Base-by-base conservation (phyloP, 2,797 vertebrate species). In the Tenualosa thibaudeaui region DNA sequence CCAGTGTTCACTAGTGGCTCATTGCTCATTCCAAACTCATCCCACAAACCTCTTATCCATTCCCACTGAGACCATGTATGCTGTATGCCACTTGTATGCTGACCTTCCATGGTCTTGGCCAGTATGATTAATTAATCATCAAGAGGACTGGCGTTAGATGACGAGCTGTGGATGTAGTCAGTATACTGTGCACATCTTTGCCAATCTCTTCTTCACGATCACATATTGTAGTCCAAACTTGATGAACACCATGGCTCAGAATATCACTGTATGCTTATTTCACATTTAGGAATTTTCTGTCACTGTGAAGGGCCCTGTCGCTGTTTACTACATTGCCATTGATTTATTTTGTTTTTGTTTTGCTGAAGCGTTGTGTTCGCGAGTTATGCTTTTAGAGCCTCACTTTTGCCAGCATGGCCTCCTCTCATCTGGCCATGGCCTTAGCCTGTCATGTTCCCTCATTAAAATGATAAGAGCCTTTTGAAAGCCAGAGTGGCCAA, bases 81-180 rank as follows among this genome's bases (percentile, higher is more conserved):
- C n/a, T n/a, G n/a, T n/a, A n/a, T n/a, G n/a, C n/a, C n/a, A 6
- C 26, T 37, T 15, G 65, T 37, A 15, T 15, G 65, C 26, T 81
- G 81, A 62, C 31, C 81, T 87, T 78, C 71, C 37, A 81, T 83
- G 58, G 53, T 81, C 53, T 71, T 37, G 24, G 75, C 71, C 75
- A 71, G 83, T 58, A 51, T 68, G 49, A 71, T 68, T 56, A 43
- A 81, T 83, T 81, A 82, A 85, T 37, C 46, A 83, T 26, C 22
- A 15, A 12, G 65, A 71, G 12, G 10, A 37, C 13, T 37, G 31
- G 4, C 12, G 13, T 71, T 37, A 12, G 65, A 37, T 6, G 65
- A 71, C 37, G 3, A 40, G 65, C 62, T 37, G 62, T 31, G 10
- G 65, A 71, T 37, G 15, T 40, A 26, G 60, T 65, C n/a, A 26